phyloP scores from a whole-genome alignment of 2,797 vertebrate species.

The Nasua narica region DNA sequence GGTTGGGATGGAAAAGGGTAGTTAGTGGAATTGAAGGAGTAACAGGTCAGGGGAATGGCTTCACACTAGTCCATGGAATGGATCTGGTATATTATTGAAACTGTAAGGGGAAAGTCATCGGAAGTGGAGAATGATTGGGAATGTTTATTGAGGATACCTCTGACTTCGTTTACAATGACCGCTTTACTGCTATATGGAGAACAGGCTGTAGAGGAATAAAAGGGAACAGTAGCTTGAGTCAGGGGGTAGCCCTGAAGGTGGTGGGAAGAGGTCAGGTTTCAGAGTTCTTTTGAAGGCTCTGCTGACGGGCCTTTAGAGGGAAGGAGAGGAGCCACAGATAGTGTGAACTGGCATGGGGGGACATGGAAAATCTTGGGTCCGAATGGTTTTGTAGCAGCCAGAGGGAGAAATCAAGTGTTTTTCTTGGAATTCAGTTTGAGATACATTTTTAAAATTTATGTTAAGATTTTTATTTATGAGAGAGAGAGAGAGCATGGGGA shows the following conservation, averaged over 20 bases:
- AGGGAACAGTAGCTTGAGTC: background rate
- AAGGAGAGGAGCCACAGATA: background rate
- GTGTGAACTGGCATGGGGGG: no score
- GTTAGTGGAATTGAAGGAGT: background rate
- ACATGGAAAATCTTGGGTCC: background rate
- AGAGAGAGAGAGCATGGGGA: no score
- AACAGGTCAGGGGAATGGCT: background rate
- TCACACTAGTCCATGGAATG: background rate
- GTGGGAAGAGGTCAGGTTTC: background rate
- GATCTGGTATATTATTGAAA: background rate
- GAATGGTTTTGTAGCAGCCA: background rate
- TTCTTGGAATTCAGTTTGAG: background rate
- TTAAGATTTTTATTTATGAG: background rate
- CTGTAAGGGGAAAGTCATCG: background rate
- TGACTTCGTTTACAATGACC: background rate
- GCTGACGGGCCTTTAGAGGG: background rate
- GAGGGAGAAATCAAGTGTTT: background rate
- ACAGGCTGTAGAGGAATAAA: background rate
- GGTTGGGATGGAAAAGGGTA: background rate
- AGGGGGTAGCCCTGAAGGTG: background rate
- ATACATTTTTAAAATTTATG: background rate
- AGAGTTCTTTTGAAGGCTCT: background rate
- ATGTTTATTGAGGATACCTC: background rate
- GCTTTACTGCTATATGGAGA: background rate
- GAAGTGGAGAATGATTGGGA: background rate